Evolutionary conservation across 2,888 invertebrate species (phyloP).

Genomic region (Priocnemis perturbator): DNA sequence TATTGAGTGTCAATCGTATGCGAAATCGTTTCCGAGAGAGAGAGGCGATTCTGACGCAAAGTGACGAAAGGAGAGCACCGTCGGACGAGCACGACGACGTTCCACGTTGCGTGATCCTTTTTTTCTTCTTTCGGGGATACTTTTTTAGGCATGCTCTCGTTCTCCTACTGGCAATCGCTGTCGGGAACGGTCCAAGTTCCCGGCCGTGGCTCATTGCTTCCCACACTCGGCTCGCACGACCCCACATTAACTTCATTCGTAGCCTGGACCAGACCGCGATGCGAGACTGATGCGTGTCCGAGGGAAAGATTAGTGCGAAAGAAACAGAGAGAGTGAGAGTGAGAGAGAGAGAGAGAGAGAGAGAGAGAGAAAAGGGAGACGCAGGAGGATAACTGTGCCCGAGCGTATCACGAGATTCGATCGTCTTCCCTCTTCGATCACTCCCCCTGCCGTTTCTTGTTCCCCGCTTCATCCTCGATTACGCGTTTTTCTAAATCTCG

Average conservation of each 20-base stretch:
- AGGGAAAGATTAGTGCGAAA: conserved; percentile 46
- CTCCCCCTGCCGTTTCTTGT: conserved; percentile 28
- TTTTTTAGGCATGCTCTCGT: background rate
- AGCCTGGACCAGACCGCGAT: conserved; percentile 57
- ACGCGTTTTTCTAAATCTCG: conserved; percentile 35
- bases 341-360: background rate
- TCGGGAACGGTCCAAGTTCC: background rate
- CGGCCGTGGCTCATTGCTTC: conserved; percentile 49
- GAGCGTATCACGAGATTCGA: conserved; percentile 61
- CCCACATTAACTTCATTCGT: conserved; percentile 67
- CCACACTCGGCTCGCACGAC: conserved; percentile 71
- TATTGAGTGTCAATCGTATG: too few species aligned
- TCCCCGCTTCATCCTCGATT: conserved; percentile 30
- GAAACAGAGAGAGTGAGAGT: conserved; percentile 29
- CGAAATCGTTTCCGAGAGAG: too few species aligned
- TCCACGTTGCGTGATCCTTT: too few species aligned
- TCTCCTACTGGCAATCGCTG: background rate
- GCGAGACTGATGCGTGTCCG: conserved; percentile 71
- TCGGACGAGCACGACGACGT: too few species aligned
- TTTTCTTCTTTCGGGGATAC: background rate
- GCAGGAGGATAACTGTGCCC: conserved; percentile 36
- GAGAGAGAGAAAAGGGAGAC: background rate
- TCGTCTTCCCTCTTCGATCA: conserved; percentile 42
- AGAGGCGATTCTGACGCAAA: too few species aligned
- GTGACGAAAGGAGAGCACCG: too few species aligned